Conservation (phyloP, 1,140 invertebrate species). For the Arctopsyche grandis region DNA sequence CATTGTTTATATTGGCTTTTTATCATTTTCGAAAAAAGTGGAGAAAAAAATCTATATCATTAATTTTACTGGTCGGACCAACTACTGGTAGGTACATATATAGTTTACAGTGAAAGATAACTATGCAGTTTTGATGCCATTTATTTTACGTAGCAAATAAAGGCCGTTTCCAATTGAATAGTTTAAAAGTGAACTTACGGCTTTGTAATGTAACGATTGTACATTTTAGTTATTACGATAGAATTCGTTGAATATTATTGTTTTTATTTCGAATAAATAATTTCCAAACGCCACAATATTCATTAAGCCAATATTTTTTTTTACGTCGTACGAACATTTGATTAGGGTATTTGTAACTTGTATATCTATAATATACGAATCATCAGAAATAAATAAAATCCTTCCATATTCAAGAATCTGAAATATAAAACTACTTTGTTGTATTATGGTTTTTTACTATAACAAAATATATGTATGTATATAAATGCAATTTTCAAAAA, state of each 20-base stretch:
- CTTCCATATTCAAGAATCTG: neutral
- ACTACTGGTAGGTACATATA: constrained; percentile 12
- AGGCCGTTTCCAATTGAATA: neutral
- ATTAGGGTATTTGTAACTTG: neutral
- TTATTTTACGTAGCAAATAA: neutral
- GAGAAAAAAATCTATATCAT: constrained; percentile 1
- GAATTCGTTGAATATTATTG: neutral
- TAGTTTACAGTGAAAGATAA: constrained; percentile 10
- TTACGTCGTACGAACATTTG: neutral
- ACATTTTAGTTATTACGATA: neutral
- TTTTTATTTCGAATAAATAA: neutral
- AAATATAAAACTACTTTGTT: neutral
- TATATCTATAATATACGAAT: neutral
- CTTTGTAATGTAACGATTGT: no score
- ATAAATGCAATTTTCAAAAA: neutral
- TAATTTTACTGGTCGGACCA: constrained; percentile 30
- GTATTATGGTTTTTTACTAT: neutral
- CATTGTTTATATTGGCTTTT: no score
- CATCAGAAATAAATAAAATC: constrained; percentile 4
- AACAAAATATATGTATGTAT: neutral
- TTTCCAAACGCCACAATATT: constrained; percentile 24
- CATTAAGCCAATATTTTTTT: neutral
- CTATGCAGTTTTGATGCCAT: neutral
- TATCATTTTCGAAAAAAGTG: neutral
- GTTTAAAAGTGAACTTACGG: neutral